Evolutionary conservation across 2,113 vertebrate species (phyloP), one percentile per base, ranked within the genome.

Genomic region (Vombatus ursinus): DNA sequence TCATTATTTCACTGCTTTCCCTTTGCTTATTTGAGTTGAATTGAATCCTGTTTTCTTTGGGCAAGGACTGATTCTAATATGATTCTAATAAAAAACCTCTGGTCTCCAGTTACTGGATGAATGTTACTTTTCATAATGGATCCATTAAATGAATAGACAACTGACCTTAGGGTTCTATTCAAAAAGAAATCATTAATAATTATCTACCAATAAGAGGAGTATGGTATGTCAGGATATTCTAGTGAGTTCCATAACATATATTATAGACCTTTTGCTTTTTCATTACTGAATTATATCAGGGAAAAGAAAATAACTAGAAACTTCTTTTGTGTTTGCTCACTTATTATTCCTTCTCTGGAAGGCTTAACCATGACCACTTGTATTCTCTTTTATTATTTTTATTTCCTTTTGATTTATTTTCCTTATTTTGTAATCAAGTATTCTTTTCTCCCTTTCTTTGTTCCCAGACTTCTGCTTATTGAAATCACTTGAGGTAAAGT

Each of bases 401-500:
- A 6, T 44, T 84, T 84, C 68, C 37, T 84, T 84, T 84, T 84
- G 16, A n/a, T n/a, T 68, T 44, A 44, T 22, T 84, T 84, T 44
- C 16, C 37, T 44, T 44, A 84, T 84, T 84, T 84, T 84, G 31
- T 61, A 5, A n/a, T 22, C 16, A 84, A 44, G 37, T 84, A 84
- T 84, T n/a, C 37, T 44, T 84, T 68, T 22, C 4, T 8, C 5
- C 14, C 6, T 84, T 44, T n/a, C 31, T 44, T 84, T 84, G 4
- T 22, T 22, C 5, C n/a, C 16, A 44, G 68, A n/a, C 6, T 90
- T 68, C 14, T 89, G 26, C 0, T 37, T 53, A 77, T 90, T 92
- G 7, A 26, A 92, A 95, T 94, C 14, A 57, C 22, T 96, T 96
- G 90, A 25, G 50, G 92, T 0, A 92, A 96, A 2, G 1, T 57